A percentile compares a stretch with the other conserved stretches of the same genome.
Conservation (phyloP, 2,797 vertebrate genomes). For the Etheostoma perlongum region DNA sequence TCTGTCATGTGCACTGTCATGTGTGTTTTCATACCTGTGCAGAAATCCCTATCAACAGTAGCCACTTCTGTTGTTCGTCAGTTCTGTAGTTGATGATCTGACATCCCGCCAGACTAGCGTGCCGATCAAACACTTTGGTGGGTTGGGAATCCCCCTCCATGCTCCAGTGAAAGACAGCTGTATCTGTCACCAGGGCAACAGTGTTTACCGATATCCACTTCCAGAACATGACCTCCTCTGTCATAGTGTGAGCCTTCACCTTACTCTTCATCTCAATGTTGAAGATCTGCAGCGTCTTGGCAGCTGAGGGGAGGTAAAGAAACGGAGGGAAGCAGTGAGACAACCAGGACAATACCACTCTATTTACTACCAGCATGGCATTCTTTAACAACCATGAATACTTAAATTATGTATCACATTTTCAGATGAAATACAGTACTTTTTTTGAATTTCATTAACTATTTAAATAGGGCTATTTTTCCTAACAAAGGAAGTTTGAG, state of each 20-base stretch:
- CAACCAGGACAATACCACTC: not conserved
- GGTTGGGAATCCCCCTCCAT: conserved; percentile 96
- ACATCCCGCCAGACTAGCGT: conserved; percentile 92
- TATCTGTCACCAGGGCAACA: conserved; percentile 92
- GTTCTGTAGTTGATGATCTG: conserved; percentile 96
- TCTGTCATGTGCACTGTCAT: not conserved
- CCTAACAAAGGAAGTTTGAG: not conserved
- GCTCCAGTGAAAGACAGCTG: conserved; percentile 93
- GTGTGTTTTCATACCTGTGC: conserved; percentile 87
- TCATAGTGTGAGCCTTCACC: conserved; percentile 95
- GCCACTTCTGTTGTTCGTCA: conserved; percentile 94
- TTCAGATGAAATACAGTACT: not conserved
- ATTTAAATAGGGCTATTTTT: not conserved
- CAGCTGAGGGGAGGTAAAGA: conserved; percentile 81
- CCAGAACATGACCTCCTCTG: conserved; percentile 96
- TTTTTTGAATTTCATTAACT: not conserved
- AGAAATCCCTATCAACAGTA: conserved; percentile 94
- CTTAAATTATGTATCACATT: not conserved
- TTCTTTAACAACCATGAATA: not conserved
- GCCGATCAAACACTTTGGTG: conserved; percentile 92
- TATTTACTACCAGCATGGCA: not conserved
- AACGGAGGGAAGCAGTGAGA: conserved; percentile 26
- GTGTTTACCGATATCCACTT: conserved; percentile 96
- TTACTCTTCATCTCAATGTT: conserved; percentile 98
- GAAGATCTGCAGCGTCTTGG: conserved; percentile 96